Evolutionary conservation across 2,113 vertebrate genomes (phyloP).

Genomic region (Tapirus terrestris): DNA sequence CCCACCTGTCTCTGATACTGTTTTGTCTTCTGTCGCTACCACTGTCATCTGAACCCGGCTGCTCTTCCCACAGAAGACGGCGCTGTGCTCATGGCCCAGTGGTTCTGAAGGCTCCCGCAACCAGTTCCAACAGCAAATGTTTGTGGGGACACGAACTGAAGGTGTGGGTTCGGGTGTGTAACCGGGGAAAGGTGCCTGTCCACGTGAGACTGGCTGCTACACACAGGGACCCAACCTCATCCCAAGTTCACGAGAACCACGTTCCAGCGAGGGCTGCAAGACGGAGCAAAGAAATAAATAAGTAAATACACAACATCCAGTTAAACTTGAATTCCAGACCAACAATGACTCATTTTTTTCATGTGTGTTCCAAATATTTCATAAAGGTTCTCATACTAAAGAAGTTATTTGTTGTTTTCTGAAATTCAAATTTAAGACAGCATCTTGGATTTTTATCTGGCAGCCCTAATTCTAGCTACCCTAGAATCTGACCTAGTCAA

Average conservation of each 20-base stretch:
- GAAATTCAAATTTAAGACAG: neutral
- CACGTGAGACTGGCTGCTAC: rapidly evolving
- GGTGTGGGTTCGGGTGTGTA: rapidly evolving
- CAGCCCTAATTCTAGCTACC: neutral
- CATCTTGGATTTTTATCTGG: neutral
- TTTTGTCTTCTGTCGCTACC: neutral
- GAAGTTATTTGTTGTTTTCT: neutral
- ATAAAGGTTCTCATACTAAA: rapidly evolving
- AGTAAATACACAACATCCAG: rapidly evolving
- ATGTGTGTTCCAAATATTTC: neutral
- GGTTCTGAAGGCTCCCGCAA: no score
- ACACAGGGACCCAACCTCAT: no score
- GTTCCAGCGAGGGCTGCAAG: neutral
- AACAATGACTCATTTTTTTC: rapidly evolving
- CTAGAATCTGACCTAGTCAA: neutral
- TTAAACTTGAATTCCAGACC: neutral
- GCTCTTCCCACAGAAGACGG: rapidly evolving
- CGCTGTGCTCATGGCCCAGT: rapidly evolving
- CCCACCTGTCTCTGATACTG: neutral
- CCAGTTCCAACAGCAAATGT: neutral
- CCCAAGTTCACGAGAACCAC: no score
- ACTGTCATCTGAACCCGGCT: neutral
- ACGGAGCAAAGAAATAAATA: neutral
- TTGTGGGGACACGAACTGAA: rapidly evolving
- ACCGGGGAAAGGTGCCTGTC: rapidly evolving